Evolutionary conservation across 2,888 invertebrate species (phyloP).

Genomic region (Lepidocyrtoides sp.): DNA sequence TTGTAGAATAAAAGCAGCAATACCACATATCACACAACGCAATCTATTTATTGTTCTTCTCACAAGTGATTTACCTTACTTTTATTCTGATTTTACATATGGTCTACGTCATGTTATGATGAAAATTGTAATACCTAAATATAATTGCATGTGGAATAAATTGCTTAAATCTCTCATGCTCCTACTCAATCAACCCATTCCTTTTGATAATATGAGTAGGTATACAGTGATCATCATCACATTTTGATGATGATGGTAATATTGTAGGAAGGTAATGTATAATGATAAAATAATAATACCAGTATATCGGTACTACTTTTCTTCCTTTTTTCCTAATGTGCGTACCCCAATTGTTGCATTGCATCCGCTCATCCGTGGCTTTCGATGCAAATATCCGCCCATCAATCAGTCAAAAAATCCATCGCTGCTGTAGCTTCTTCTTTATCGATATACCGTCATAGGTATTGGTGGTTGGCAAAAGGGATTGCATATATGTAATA

Average conservation of each 20-base stretch:
- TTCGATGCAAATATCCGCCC: conserved; percentile 75
- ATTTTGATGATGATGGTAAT: conserved; percentile 52
- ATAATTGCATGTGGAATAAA: conserved; percentile 66
- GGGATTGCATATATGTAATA: background rate
- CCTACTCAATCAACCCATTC: conserved; percentile 55
- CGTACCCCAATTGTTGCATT: background rate
- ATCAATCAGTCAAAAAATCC: conserved; percentile 71
- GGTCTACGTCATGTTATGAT: background rate
- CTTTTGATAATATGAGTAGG: conserved; percentile 11
- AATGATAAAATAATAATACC: conserved; percentile 42
- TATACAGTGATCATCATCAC: background rate
- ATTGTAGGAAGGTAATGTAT: background rate
- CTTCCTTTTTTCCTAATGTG: background rate
- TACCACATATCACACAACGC: no score
- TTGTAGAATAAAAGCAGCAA: no score
- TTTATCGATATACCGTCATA: conserved; percentile 1
- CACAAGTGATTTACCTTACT: background rate
- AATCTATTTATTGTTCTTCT: no score
- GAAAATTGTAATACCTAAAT: conserved; percentile 63
- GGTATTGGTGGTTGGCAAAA: conserved; percentile 1
- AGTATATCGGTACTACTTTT: conserved; percentile 14
- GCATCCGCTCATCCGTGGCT: conserved; percentile 61
- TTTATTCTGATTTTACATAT: background rate
- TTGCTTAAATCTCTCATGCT: conserved; percentile 61
- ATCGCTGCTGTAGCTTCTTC: conserved; percentile 14